Base-by-base conservation (phyloP, 2,797 vertebrate genomes). In the Halcyon badia region DNA sequence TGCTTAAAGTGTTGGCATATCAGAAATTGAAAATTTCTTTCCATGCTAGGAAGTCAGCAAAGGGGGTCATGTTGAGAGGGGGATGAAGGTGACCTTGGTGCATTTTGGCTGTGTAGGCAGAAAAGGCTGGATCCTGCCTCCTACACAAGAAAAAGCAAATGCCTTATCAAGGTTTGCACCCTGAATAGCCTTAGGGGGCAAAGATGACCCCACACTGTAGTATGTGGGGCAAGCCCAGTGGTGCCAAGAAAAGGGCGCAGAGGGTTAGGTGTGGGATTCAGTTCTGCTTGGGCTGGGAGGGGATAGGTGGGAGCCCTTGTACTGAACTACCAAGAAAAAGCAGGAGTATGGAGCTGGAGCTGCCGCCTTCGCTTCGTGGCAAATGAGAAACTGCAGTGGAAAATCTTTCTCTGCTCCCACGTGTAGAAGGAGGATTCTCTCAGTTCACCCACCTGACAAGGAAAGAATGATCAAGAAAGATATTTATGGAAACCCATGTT, bases 371-470 rank as follows among this genome's bases (percentile, higher is more conserved):
- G 1, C 80, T 80, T 94, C 15, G 13, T 37, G 52, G 88, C 57
- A 90, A 56, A 83, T 75, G 88, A 94, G 75, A 93, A 89, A 37
- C 61, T 83, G 94, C 90, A 95, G 70, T 90, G 86, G 90, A 96
- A 97, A 94, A 90, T 94, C 81, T 95, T 93, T 57, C 75, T 91
- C 77, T 96, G 37, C 75, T 92, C 89, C 87, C 81, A 89, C 94
- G 75, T 73, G 73, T 73, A 93, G 89, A 75, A 85, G 94, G 94
- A 97, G 80, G 83, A 96, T 95, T 95, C 86, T 95, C 78, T 96
- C 95, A 58, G 93, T 87, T 96, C 94, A 92, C 93, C 95, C 90
- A 95, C 97, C 94, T 95, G 95, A 89, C 86, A 96, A 58, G 83
- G 75, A 97, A 85, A 90, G 69, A 95, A 92, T 85, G 93, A 96